A percentile compares a stretch with the other conserved stretches of the same genome.
Conservation (phyloP, 53 echinoderm and acorn worm species). For the Hippasteria phrygiana region DNA sequence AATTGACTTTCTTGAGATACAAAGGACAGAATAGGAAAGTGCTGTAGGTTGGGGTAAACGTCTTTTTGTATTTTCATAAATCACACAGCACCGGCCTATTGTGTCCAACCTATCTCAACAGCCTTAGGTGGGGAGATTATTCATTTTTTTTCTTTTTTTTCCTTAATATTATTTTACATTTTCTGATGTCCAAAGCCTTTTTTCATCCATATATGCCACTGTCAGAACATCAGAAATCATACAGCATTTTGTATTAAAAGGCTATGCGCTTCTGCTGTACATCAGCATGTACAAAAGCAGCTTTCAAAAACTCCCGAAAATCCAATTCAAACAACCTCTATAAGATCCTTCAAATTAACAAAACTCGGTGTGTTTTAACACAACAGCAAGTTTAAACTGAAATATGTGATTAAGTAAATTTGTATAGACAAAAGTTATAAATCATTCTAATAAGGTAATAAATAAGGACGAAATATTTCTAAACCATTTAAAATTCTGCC, state of each 20-base stretch:
- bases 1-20: too few relatives aligned
- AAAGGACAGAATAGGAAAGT: too few relatives aligned
- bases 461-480: background rate
- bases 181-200: conserved; percentile 16
- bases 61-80: background rate
- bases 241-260: background rate
- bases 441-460: conserved; percentile 2
- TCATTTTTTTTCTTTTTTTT: background rate
- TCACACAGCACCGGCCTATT: too few relatives aligned
- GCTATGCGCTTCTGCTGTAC: too few relatives aligned
- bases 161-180: background rate
- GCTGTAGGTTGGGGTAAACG: too few relatives aligned
- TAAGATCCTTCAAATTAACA: background rate
- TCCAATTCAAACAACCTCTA: too few relatives aligned
- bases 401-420: conserved; percentile 8
- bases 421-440: conserved; percentile 36
- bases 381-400: conserved; percentile 10
- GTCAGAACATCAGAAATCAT: background rate
- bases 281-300: too few relatives aligned
- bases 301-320: too few relatives aligned
- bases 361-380: background rate
- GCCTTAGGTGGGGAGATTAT: background rate
- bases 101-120: too few relatives aligned
- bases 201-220: background rate
- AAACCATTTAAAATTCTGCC: conserved; percentile 44